Base-by-base conservation (phyloP, 2,113 vertebrate genomes). In the Prochilodus magdalenae region DNA sequence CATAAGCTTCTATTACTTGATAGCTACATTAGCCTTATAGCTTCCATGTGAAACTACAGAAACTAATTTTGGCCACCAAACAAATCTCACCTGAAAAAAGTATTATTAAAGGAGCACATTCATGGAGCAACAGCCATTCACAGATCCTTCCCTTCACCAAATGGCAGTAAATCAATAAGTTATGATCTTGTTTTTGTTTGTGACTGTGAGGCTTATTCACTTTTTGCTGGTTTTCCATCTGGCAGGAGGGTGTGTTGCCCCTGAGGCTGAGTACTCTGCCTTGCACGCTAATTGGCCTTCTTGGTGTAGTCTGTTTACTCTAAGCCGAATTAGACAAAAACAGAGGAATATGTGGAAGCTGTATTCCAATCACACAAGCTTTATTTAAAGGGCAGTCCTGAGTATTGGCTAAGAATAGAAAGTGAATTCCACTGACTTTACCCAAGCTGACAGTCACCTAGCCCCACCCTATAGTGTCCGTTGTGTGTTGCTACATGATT, bases 211-310 rank as follows among this genome's bases (percentile, higher is more conserved):
- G 24, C 24, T 13, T 10, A 22, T 24, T 60, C 44, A 77, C 24
- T 8, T 63, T 24, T 36, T 63, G 27, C 13, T 66, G 27, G 20
- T 49, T 65, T 71, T 49, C 15, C 20, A 24, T 10, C 20, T 30
- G 60, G 11, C 13, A 12, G 30, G 26, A 76, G 18, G 75, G 60
- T 77, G 75, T 3, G 44, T 40, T 77, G 75, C 75, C 75, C 60
- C 27, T 6, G 6, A 51, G 60, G 12, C 26, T 18, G 13, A 26
- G 57, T 13, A 18, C 57, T 60, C 6, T 26, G 13, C n/a, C 14
- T 12, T 2, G 11, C n/a, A 60, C 4, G 8, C n/a, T 60, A n/a
- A 24, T 60, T 60, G 57, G 57, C n/a, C 8, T 26, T 26, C 24
- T 60, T 60, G 24, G 7, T 24, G 57, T 60, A 5, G 13, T 22